Evolutionary conservation across 2,113 vertebrate genomes (phyloP).

Genomic region (Leuciscus idus): DNA sequence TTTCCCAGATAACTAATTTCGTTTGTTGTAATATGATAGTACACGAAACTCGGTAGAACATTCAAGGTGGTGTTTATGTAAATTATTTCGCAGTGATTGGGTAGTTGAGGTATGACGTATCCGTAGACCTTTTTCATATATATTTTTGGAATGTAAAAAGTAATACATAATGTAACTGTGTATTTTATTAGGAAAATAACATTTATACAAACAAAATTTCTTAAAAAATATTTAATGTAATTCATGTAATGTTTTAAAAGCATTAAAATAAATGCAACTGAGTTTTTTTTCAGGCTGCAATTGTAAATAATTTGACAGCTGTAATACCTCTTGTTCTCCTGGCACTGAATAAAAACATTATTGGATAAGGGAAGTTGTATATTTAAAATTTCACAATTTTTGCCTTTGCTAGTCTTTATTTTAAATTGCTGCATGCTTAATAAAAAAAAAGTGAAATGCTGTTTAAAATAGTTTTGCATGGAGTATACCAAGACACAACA

Average conservation of each 20-base stretch:
- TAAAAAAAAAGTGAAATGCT: not conserved
- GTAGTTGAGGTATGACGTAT: not conserved
- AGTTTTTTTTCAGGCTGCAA: no score
- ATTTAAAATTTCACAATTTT: not conserved
- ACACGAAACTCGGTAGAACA: not conserved
- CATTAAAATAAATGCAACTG: no score
- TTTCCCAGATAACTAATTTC: not conserved
- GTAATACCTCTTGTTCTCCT: no score
- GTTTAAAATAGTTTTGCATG: not conserved
- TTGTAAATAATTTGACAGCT: no score
- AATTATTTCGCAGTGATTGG: not conserved
- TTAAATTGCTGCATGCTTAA: not conserved
- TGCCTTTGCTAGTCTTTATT: not conserved
- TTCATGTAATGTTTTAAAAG: no score
- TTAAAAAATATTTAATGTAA: no score
- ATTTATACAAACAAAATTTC: not conserved
- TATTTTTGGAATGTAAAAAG: not conserved
- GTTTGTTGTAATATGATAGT: not conserved
- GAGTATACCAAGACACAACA: not conserved
- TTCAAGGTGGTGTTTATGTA: not conserved
- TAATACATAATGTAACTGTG: not conserved
- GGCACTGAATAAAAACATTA: no score
- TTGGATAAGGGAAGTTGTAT: not conserved
- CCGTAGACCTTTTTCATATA: not conserved
- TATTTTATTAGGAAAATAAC: not conserved